Conservation (phyloP, 2,888 invertebrate genomes). For the Drosophila birchii region DNA sequence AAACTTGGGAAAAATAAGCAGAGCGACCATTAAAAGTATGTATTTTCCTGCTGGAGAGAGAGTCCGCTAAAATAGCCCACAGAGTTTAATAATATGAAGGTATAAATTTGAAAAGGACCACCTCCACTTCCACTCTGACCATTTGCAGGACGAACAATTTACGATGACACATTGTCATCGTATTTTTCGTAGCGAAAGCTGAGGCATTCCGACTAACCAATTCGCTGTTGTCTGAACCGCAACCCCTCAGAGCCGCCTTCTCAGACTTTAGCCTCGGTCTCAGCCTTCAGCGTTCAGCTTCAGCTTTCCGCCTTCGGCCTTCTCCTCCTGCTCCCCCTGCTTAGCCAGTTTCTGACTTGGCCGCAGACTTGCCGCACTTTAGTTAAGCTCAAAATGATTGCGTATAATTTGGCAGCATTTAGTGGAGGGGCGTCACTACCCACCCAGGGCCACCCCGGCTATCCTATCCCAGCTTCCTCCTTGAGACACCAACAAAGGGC, state of each 20-base stretch:
- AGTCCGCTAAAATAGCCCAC: too few relatives aligned
- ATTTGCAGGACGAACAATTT: constrained; percentile 70
- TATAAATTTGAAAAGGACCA: constrained; percentile 69
- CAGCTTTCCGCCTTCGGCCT: not conserved
- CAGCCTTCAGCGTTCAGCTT: not conserved
- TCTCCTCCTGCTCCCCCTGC: not conserved
- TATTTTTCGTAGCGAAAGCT: constrained; percentile 27
- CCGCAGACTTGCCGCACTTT: constrained; percentile 62
- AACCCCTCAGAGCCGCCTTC: not conserved
- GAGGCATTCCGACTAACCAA: constrained; percentile 45
- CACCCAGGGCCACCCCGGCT: not conserved
- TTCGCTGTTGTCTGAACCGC: constrained; percentile 38
- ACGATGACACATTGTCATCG: constrained; percentile 75
- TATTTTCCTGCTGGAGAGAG: not conserved
- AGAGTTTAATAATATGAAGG: too few relatives aligned
- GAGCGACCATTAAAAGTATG: constrained; percentile 1
- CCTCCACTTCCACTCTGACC: not conserved
- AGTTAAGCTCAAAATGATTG: constrained; percentile 72
- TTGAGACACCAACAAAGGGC: constrained; percentile 23
- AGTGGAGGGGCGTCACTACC: constrained; percentile 36
- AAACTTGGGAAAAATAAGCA: not conserved
- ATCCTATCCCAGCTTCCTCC: constrained; percentile 1
- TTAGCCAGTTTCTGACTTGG: constrained; percentile 21
- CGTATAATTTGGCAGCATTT: constrained; percentile 75
- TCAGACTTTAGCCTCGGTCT: not conserved